phyloP scores from a whole-genome alignment of 2,888 invertebrate species.

The Elgonia sp. region DNA sequence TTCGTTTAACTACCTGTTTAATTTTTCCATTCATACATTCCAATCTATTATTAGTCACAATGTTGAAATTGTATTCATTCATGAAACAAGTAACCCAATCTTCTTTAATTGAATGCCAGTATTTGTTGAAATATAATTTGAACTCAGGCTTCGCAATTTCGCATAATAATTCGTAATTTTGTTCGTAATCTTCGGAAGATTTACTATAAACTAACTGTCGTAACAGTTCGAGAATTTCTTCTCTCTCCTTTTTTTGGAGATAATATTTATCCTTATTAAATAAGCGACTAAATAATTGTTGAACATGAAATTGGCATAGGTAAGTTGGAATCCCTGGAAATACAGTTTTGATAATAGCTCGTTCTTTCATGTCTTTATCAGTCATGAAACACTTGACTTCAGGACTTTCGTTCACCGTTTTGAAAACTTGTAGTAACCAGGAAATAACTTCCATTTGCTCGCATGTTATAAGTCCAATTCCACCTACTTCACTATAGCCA shows the following conservation, averaged over 20 bases:
- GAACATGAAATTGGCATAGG: slow-evolving; percentile 39
- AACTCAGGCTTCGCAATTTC: no score
- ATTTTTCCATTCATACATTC: slow-evolving; percentile 22
- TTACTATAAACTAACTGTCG: no score
- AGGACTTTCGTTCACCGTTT: not conserved
- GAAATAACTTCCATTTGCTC: slow-evolving; percentile 31
- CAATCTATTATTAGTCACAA: slow-evolving; percentile 23
- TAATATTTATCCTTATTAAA: no score
- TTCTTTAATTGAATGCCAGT: no score
- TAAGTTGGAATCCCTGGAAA: slow-evolving; percentile 28
- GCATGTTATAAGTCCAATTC: not conserved
- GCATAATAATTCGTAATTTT: no score
- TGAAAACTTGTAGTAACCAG: slow-evolving; percentile 12
- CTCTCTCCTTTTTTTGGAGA: no score
- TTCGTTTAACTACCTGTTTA: slow-evolving; percentile 16
- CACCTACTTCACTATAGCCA: slow-evolving; percentile 21
- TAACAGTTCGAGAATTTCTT: no score
- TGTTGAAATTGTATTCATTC: slow-evolving; percentile 9
- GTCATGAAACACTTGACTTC: slow-evolving; percentile 51
- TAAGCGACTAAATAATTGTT: slow-evolving; percentile 28
- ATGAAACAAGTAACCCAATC: not conserved
- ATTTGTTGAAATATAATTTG: no score
- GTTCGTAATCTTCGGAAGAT: no score
- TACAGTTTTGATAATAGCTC: slow-evolving; percentile 33
- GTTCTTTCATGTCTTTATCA: slow-evolving; percentile 48